phyloP scores from a whole-genome alignment of 2,113 vertebrate genomes.

The Alethe diademata region DNA sequence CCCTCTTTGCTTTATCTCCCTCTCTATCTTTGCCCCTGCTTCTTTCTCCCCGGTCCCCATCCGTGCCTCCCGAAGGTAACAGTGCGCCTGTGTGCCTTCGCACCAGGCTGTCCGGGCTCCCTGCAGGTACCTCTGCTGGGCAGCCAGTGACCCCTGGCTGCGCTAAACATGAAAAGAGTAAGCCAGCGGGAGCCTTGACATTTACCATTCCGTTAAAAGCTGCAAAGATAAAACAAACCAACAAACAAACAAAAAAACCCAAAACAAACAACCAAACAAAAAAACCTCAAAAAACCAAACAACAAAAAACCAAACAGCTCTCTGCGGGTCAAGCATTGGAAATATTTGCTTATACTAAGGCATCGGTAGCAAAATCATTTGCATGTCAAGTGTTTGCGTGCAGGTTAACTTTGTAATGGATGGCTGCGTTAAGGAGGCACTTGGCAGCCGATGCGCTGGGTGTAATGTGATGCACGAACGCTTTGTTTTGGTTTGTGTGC shows the following conservation, averaged over 20 bases:
- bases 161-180: not conserved
- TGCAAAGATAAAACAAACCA: not conserved
- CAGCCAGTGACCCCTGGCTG: not conserved
- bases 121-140: accelerated
- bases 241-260: not conserved
- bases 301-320: not conserved
- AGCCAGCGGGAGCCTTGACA: not conserved
- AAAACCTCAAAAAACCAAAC: not conserved
- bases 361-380: not conserved
- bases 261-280: not conserved
- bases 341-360: not conserved
- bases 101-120: not conserved
- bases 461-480: not conserved
- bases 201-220: not conserved
- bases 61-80: not conserved
- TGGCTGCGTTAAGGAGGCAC: not conserved
- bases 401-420: not conserved
- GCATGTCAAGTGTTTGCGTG: not conserved
- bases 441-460: not conserved
- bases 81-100: not conserved
- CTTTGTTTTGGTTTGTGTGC: not conserved
- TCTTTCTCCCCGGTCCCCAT: too few species aligned
- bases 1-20: not conserved
- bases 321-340: not conserved
- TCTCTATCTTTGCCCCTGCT: not conserved